Evolutionary conservation across 2,797 vertebrate genomes (phyloP).

Genomic region (Orestias chungarensis): DNA sequence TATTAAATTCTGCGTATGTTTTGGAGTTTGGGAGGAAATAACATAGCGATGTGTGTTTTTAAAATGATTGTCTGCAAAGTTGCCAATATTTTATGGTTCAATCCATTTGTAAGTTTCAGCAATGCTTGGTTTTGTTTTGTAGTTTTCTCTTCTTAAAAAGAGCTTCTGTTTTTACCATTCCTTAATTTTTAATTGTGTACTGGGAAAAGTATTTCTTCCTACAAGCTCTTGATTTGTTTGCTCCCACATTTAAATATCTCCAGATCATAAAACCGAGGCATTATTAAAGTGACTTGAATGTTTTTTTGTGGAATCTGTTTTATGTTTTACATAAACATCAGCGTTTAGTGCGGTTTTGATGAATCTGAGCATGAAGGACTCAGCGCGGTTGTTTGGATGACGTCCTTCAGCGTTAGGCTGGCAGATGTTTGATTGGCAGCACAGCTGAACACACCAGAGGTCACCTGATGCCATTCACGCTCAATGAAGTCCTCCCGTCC

Average conservation of each 20-base stretch:
- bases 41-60: too few species aligned
- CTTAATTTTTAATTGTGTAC: neutral
- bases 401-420: slow-evolving; percentile 30
- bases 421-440: slow-evolving; percentile 59
- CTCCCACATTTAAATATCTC: neutral
- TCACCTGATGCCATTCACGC: slow-evolving; percentile 61
- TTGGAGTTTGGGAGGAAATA: too few species aligned
- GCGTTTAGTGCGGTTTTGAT: slow-evolving; percentile 13
- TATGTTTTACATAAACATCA: too few species aligned
- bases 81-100: too few species aligned
- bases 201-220: neutral
- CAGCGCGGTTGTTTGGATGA: neutral
- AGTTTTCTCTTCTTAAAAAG: neutral
- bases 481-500: slow-evolving; percentile 38
- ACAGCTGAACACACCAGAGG: slow-evolving; percentile 46
- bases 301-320: too few species aligned
- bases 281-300: too few species aligned
- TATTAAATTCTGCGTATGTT: too few species aligned
- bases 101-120: too few species aligned
- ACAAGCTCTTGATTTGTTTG: neutral
- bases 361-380: slow-evolving; percentile 32
- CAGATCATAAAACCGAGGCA: neutral
- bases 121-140: too few species aligned
- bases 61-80: too few species aligned
- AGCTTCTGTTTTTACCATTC: neutral